A percentile compares a stretch with the other conserved stretches of the same genome.
These are phyloP conservation scores for Fregata magnificens DNA, from an alignment of 2,113 vertebrate genomes.

Conservation along the genomic window DNA sequence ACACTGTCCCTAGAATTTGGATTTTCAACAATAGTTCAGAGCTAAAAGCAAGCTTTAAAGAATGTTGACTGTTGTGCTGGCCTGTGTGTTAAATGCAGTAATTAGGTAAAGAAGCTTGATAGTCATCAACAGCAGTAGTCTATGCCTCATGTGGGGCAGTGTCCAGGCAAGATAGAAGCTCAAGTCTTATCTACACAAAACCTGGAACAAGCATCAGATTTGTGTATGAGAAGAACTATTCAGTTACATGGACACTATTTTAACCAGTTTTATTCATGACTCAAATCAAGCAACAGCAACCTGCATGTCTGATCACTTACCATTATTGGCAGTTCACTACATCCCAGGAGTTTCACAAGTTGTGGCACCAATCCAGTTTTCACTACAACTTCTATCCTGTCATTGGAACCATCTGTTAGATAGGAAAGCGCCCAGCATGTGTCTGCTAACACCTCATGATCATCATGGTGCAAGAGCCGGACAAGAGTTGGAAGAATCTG, in stretches of 20 bases:
- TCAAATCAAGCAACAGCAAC: not conserved
- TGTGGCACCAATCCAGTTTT: constrained; percentile 85
- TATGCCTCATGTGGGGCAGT: not conserved
- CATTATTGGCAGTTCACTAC: constrained; percentile 83
- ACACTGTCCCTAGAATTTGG: not conserved
- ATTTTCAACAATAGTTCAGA: not conserved
- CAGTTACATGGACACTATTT: not conserved
- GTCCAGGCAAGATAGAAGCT: not conserved
- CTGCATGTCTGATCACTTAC: constrained; percentile 59
- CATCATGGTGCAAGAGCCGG: constrained; percentile 81
- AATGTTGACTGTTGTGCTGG: not conserved
- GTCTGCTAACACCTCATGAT: constrained; percentile 85
- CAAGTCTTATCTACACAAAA: not conserved
- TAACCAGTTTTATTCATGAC: not conserved
- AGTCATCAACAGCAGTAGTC: not conserved
- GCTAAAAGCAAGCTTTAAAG: not conserved
- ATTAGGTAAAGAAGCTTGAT: not conserved
- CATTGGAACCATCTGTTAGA: constrained; percentile 89
- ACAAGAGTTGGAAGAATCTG: constrained; percentile 87
- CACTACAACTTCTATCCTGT: constrained; percentile 91
- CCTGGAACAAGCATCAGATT: not conserved
- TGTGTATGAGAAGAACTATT: not conserved
- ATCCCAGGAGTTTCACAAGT: constrained; percentile 85
- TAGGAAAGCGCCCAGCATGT: constrained; percentile 94
- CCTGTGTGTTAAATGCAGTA: not conserved